Conservation (phyloP, 2,113 vertebrate species). For the Uria aalge region DNA sequence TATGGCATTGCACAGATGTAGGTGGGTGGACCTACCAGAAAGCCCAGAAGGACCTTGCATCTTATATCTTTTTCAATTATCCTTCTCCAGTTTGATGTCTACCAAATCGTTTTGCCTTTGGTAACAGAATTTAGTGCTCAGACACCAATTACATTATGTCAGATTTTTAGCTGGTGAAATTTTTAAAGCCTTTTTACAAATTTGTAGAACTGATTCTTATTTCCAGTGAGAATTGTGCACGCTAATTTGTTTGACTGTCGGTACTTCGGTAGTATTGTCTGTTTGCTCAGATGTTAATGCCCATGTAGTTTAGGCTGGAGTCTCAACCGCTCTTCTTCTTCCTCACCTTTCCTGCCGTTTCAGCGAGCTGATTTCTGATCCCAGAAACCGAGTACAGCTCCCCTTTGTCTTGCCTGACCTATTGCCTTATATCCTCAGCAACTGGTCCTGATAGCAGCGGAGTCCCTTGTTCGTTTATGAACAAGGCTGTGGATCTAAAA, state of each 20-base stretch:
- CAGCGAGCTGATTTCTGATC: neutral
- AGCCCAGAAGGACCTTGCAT: neutral
- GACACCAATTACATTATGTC: neutral
- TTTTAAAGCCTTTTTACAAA: neutral
- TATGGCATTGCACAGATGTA: neutral
- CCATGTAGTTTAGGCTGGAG: neutral
- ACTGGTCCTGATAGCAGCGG: neutral
- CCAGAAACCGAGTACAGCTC: neutral
- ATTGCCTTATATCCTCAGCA: neutral
- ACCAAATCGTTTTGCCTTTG: neutral
- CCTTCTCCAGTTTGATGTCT: neutral
- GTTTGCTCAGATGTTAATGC: neutral
- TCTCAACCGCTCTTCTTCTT: neutral
- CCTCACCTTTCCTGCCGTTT: neutral
- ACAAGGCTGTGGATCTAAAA: neutral
- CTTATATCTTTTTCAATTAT: neutral
- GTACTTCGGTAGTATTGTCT: neutral
- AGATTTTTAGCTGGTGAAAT: neutral
- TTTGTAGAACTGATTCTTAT: neutral
- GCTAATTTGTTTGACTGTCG: neutral
- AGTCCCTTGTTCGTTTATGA: neutral
- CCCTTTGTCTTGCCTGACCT: neutral
- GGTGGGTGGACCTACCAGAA: neutral
- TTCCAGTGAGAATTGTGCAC: neutral
- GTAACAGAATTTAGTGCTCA: neutral